A percentile compares a stretch with the other conserved stretches of the same genome.
phyloP scores from a whole-genome alignment of 2,888 invertebrate species.

The Drosophila aldrichi region DNA sequence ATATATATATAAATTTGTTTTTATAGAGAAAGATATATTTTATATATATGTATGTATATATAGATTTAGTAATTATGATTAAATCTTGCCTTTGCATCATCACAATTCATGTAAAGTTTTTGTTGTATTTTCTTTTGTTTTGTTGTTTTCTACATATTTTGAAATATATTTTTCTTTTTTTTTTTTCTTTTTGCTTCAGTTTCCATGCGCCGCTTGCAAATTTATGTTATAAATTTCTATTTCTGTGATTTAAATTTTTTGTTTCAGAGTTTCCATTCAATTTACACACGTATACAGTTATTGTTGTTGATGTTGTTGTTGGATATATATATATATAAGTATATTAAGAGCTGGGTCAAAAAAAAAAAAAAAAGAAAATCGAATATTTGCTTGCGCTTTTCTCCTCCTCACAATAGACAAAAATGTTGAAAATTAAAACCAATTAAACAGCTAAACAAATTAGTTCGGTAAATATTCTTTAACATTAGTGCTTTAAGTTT shows the following conservation, averaged over 20 bases:
- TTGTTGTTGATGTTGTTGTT: conserved; percentile 17
- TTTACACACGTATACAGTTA: conserved; percentile 20
- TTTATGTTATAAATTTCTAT: conserved; percentile 8
- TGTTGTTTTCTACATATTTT: conserved; percentile 39
- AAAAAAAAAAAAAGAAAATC: conserved; percentile 41
- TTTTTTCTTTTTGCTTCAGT: conserved; percentile 57
- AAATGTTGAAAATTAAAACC: conserved; percentile 57
- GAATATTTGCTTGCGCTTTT: conserved; percentile 58
- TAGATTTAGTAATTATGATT: conserved; percentile 78
- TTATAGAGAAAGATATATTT: conserved; percentile 53
- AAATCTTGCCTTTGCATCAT: conserved; percentile 80
- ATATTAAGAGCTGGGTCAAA: conserved; percentile 44
- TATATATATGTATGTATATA: conserved; percentile 56
- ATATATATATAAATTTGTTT: conserved; percentile 48
- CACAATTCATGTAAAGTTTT: conserved; percentile 79
- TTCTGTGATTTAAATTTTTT: conserved; percentile 2
- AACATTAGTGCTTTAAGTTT: conserved; percentile 66
- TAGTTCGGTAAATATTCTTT: conserved; percentile 61
- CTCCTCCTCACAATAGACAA: conserved; percentile 61
- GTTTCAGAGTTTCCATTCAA: conserved; percentile 2
- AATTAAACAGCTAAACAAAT: conserved; percentile 73
- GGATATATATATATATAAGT: conserved; percentile 17
- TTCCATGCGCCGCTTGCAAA: conserved; percentile 56
- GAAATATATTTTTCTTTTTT: conserved; percentile 47
- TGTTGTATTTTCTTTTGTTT: conserved; percentile 30